These are phyloP conservation scores for Opisthocomus hoazin DNA, from an alignment of 2,113 vertebrate species.

Conservation along the genomic window DNA sequence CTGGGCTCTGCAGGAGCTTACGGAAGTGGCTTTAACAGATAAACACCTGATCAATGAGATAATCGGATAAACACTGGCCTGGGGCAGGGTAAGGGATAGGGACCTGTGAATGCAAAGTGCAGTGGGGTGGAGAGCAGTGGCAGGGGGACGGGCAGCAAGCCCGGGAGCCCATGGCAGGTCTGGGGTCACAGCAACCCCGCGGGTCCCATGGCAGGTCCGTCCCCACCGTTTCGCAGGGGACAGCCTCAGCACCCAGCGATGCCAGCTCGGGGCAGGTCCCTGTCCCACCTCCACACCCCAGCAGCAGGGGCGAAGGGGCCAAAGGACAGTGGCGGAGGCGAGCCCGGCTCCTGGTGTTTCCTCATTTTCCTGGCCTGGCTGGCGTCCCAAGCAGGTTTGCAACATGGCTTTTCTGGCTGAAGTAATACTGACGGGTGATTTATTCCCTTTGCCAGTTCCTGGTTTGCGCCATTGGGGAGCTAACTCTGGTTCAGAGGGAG, in stretches of 20 bases:
- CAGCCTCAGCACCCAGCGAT: not conserved
- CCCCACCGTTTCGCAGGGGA: rapidly evolving
- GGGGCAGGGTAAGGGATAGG: not conserved
- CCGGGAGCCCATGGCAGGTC: no score
- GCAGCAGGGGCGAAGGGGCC: rapidly evolving
- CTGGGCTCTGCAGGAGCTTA: not conserved
- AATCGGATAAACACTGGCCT: not conserved
- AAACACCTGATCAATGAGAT: not conserved
- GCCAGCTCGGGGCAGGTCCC: not conserved
- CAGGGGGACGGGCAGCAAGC: not conserved
- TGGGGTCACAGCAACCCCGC: not conserved
- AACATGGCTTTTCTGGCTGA: not conserved
- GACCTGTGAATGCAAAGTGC: not conserved
- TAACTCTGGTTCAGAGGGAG: not conserved
- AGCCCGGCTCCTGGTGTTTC: not conserved
- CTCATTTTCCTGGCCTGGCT: not conserved
- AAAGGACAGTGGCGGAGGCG: rapidly evolving
- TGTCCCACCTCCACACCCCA: not conserved
- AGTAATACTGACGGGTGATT: not conserved
- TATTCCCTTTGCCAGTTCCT: not conserved
- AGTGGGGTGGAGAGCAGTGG: not conserved
- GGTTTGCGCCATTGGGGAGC: not conserved
- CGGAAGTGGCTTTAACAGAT: not conserved
- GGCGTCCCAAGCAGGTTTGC: not conserved
- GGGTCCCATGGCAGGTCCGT: not conserved